Evolutionary conservation across 2,113 vertebrate species (phyloP), one percentile per base, ranked within the genome.

Genomic region (Dinomys branickii): DNA sequence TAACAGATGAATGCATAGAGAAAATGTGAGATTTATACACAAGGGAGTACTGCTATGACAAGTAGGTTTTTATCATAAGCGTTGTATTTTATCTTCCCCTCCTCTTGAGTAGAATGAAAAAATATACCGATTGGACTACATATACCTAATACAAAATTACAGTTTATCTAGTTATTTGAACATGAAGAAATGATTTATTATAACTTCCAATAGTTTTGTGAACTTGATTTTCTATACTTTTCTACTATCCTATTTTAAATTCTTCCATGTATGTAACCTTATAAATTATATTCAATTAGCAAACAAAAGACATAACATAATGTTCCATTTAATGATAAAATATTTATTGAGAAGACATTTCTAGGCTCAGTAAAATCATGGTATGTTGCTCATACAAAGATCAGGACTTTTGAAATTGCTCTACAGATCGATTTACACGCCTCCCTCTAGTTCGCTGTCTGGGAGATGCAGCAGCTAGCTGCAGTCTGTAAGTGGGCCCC

Each of bases 191-290:
- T 69, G 63, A 83, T 69, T 93, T 59, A 83, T 47, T 89, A 28
- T 71, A 90, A 63, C 61, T 96, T 67, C 67, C 17, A 89, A 71
- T 71, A 86, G 16, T 71, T 97, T 77, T 78, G 7, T 88, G 52
- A 94, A 54, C 19, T 88, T 97, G 47, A 82, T 85, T 96, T 94
- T 82, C 44, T 96, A 94, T 80, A 84, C 41, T 69, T 91, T 94
- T 61, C 59, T 61, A 61, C 22, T 61, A 26, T 61, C 24, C 24
- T 91, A 38, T 67, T 90, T 20, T 82, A 96, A 92, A 90, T 85
- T 88, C 56, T 96, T 85, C 33, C 59, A 87, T 61, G 19, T 85
- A 47, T 80, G 59, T 56, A 73, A 92, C 90, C 52, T 96, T 75
- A 88, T 52, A 92, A 92, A 81, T 83, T 93, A 88, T 75, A 95